These are phyloP conservation scores for Alethe castanea DNA, from an alignment of 2,113 vertebrate genomes.

Conservation along the genomic window DNA sequence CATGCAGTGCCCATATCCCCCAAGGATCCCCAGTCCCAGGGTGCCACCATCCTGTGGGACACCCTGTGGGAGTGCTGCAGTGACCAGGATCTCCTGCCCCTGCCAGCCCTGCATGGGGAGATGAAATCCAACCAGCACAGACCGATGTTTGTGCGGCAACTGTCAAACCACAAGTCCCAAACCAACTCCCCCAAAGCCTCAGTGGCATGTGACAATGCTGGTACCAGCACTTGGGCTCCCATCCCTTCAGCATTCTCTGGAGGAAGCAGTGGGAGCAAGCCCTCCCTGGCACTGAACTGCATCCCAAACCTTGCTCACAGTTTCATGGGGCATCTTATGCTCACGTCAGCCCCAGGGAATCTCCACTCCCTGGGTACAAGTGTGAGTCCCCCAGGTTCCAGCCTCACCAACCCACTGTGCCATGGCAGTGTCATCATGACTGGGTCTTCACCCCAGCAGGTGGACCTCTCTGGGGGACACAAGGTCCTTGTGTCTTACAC, in stretches of 20 bases:
- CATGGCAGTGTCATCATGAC: not conserved
- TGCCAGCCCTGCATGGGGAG: not conserved
- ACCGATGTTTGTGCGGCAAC: fast-evolving
- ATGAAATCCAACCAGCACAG: not conserved
- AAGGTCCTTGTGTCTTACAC: fast-evolving
- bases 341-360: not conserved
- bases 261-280: not conserved
- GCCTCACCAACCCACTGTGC: not conserved
- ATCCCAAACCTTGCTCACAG: fast-evolving
- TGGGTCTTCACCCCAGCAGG: not conserved
- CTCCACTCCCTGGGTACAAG: not conserved
- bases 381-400: fast-evolving
- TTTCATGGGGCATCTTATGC: fast-evolving
- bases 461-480: not conserved
- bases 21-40: not conserved
- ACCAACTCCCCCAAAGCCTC: not conserved
- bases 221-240: not conserved
- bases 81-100: not conserved
- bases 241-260: not conserved
- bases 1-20: not conserved
- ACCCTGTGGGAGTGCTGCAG: not conserved
- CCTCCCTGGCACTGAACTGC: fast-evolving
- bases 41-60: fast-evolving
- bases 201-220: not conserved
- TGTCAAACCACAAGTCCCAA: not conserved